A percentile compares a stretch with the other conserved stretches of the same genome.
phyloP scores from a whole-genome alignment of 2,888 invertebrate genomes.

The Strigamia maritima region DNA sequence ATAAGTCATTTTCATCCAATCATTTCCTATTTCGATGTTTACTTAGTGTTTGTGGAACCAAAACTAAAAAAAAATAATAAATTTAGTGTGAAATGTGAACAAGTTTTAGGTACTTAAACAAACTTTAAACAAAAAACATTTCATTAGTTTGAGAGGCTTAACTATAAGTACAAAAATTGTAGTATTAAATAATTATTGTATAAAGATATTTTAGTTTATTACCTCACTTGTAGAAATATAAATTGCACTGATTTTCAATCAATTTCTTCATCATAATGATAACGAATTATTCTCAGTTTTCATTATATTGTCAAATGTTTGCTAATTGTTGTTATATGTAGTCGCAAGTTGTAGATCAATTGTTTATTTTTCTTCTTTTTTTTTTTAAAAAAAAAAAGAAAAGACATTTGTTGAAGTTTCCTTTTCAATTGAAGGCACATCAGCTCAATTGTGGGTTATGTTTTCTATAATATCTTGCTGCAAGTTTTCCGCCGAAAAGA shows the following conservation, averaged over 20 bases:
- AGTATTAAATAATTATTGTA: constrained; percentile 8
- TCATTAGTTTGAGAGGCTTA: constrained; percentile 22
- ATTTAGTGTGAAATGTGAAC: not conserved
- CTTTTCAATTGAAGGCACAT: not conserved
- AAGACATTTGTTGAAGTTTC: not conserved
- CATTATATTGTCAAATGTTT: constrained; percentile 18
- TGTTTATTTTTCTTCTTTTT: too few species aligned
- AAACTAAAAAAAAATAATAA: not conserved
- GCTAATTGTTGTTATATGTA: constrained; percentile 30
- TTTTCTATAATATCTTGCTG: not conserved
- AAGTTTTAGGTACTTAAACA: constrained; percentile 26
- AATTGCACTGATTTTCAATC: not conserved
- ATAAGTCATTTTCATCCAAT: constrained; percentile 32
- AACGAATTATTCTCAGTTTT: not conserved
- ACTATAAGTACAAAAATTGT: not conserved
- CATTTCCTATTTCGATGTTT: constrained; percentile 26
- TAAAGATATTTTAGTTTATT: constrained; percentile 14
- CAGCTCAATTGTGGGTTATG: not conserved
- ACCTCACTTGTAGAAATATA: constrained; percentile 2
- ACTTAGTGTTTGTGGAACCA: constrained; percentile 8
- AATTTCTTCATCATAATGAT: not conserved
- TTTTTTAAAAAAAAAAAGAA: too few species aligned
- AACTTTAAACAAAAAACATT: not conserved
- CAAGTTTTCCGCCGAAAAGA: not conserved
- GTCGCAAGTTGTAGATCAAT: not conserved